Base-by-base conservation (phyloP, 1,140 invertebrate genomes). In the Lasaia peninsularis region DNA sequence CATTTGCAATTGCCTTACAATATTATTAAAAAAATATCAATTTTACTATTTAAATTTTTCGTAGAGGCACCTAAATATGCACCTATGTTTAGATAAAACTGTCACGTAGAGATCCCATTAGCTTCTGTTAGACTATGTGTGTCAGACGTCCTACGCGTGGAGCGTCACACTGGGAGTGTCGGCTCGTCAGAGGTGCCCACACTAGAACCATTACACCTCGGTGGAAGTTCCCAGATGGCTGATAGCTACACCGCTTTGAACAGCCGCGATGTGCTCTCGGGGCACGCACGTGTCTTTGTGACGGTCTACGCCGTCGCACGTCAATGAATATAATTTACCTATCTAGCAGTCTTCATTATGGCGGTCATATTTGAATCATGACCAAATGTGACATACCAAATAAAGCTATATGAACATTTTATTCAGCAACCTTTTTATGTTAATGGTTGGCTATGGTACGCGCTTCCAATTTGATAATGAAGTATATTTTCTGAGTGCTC, bases 281-380 rank as follows among this genome's bases (percentile, higher is more conserved):
- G 78, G 50, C 78, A 79, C 64, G 76, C 70, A 79, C 84, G 84
- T 87, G 84, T 76, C 72, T 87, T 87, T 87, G 81, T 65, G 52
- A 21, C 60, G 57, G 50, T 58, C 68, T 72, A 73, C 72, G 69
- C 75, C 71, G 72, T 74, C 70, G 74, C 81, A 73, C 76, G 69
- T 84, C 78, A 73, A 65, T 67, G 58, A 50, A 77, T 68, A 73
- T 75, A 78, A 83, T 83, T 86, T 71, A 75, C 67, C 80, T 71
- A 82, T 75, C 67, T 72, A 62, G 71, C 78, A 52, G 24, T 28
- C 24, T 28, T 28, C 24, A 28, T 18, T 44, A 44, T 44, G 37
- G 37, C 11, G 18, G 16, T 20, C 10, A 44, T 16, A 16, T 9
- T 44, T 44, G 16, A 44, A 16, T 20, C 16, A 44, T 44, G 18